A percentile compares a stretch with the other conserved stretches of the same genome.
These are phyloP conservation scores for Lota lota DNA, from an alignment of 2,113 vertebrate species.

Conservation along the genomic window DNA sequence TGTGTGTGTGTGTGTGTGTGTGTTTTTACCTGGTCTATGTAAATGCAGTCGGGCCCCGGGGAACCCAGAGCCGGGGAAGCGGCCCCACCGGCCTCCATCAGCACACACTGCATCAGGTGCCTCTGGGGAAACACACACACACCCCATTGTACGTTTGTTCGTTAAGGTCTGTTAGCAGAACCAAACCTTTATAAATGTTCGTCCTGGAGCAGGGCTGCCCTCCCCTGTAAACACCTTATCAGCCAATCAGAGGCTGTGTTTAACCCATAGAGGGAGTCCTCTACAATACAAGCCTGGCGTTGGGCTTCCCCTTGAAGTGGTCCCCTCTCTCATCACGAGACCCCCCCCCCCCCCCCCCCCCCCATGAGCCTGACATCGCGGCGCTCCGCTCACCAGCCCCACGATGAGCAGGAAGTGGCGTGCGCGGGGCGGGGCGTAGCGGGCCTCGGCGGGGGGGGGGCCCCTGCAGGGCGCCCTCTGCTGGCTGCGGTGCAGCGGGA, in stretches of 20 bases:
- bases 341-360: too few species aligned
- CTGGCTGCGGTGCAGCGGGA: conserved; percentile 74
- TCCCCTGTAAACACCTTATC: too few species aligned
- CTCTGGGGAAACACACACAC: conserved; percentile 64
- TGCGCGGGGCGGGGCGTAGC: conserved; percentile 76
- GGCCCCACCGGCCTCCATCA: conserved; percentile 90
- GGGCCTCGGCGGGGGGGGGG: conserved; percentile 24
- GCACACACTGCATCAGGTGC: conserved; percentile 87
- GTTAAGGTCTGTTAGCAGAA: too few species aligned
- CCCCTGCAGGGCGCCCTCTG: conserved; percentile 28
- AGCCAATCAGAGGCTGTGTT: too few species aligned
- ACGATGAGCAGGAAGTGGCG: conserved; percentile 92
- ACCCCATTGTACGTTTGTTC: too few species aligned
- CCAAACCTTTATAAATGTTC: too few species aligned
- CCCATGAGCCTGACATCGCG: too few species aligned
- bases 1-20: background rate
- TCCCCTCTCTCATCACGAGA: too few species aligned
- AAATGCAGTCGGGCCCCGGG: conserved; percentile 90
- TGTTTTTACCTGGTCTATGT: conserved; percentile 82
- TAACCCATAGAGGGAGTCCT: too few species aligned
- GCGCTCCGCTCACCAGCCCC: conserved; percentile 78
- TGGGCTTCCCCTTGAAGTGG: too few species aligned
- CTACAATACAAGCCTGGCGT: too few species aligned
- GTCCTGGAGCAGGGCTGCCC: too few species aligned
- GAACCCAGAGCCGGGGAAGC: conserved; percentile 79